Conservation (phyloP, 2,888 invertebrate genomes). For the Aphrophora alni region DNA sequence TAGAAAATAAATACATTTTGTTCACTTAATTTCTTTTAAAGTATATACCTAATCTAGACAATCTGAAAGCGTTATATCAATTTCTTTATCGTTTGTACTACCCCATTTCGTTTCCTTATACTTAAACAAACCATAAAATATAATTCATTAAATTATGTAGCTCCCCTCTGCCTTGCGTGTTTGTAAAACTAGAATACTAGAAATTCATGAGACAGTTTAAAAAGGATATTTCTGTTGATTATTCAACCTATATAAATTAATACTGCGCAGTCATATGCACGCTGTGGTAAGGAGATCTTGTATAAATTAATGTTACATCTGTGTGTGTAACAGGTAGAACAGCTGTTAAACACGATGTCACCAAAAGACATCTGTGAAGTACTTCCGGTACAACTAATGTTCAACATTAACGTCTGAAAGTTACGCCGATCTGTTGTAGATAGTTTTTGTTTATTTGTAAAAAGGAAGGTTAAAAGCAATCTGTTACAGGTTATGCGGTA, state of each 20-base stretch:
- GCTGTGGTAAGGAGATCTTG: not conserved
- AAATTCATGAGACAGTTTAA: not conserved
- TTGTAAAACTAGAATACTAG: not conserved
- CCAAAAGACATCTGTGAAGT: not conserved
- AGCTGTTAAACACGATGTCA: not conserved
- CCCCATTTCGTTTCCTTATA: too few species aligned
- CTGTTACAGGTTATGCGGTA: not conserved
- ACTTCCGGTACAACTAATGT: not conserved
- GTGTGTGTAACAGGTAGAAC: not conserved
- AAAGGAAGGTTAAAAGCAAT: not conserved
- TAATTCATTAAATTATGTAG: too few species aligned
- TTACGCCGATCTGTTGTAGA: not conserved
- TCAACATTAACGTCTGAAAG: not conserved
- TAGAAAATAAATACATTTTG: too few species aligned
- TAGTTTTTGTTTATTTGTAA: not conserved
- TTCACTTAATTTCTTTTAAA: too few species aligned
- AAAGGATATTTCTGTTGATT: not conserved
- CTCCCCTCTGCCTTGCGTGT: not conserved
- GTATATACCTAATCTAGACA: too few species aligned
- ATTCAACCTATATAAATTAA: not conserved
- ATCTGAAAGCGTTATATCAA: too few species aligned
- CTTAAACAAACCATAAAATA: not conserved
- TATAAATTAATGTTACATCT: not conserved
- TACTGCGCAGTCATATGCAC: not conserved
- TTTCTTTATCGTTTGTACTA: too few species aligned